These are phyloP conservation scores for Tylochromis polylepis DNA, from an alignment of 2,113 vertebrate genomes.

Conservation along the genomic window DNA sequence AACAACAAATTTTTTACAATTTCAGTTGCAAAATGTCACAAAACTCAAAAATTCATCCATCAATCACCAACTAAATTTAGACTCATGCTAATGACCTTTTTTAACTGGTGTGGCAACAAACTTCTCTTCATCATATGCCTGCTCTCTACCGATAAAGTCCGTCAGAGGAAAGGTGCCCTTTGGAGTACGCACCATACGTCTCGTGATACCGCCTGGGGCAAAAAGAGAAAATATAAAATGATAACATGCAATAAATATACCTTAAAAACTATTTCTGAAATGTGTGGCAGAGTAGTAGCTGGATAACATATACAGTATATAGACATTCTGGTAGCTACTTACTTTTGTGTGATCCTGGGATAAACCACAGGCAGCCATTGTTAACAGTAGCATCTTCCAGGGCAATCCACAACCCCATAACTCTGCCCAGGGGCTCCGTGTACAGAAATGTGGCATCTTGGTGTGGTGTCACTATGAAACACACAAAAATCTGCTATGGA, in stretches of 20 bases:
- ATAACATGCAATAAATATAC: background rate
- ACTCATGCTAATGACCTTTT: slow-evolving; percentile 77
- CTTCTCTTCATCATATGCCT: slow-evolving; percentile 56
- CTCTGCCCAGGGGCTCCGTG: slow-evolving; percentile 87
- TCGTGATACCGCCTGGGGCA: slow-evolving; percentile 76
- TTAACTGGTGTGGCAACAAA: slow-evolving; percentile 80
- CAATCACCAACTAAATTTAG: background rate
- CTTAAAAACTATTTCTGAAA: background rate
- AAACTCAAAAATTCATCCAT: background rate
- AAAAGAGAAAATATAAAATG: background rate
- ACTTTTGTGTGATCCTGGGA: slow-evolving; percentile 90
- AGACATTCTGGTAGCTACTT: slow-evolving; percentile 24
- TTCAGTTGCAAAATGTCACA: background rate
- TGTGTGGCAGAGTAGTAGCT: background rate
- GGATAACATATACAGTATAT: background rate
- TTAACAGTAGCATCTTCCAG: slow-evolving; percentile 83
- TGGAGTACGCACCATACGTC: slow-evolving; percentile 82
- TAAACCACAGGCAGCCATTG: slow-evolving; percentile 94
- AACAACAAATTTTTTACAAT: background rate
- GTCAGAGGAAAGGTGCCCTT: slow-evolving; percentile 72
- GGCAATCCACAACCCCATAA: slow-evolving; percentile 89
- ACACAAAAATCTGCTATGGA: background rate
- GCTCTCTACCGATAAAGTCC: slow-evolving; percentile 81
- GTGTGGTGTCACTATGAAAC: slow-evolving; percentile 80
- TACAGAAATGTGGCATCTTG: slow-evolving; percentile 92